Evolutionary conservation across 2,797 vertebrate species (phyloP).

Genomic region (Cyprinodon diabolis): DNA sequence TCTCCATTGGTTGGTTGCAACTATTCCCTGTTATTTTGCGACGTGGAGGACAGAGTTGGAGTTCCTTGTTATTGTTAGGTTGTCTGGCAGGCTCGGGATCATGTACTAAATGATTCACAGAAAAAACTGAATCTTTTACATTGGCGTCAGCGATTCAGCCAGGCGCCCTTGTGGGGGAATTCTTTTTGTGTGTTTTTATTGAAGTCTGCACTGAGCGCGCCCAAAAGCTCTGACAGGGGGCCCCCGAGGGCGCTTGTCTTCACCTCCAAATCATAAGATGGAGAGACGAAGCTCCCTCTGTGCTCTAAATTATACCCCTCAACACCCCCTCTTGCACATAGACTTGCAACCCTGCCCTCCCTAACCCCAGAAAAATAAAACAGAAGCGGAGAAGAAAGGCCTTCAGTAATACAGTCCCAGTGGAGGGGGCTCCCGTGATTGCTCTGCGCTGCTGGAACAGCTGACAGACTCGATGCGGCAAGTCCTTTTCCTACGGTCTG

Average conservation of each 20-base stretch:
- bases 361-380: conserved; percentile 79
- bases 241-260: conserved; percentile 99
- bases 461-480: conserved; percentile 91
- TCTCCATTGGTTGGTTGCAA: conserved; percentile 52
- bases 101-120: conserved; percentile 95
- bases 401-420: conserved; percentile 98
- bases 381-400: conserved; percentile 95
- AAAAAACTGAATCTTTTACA: conserved; percentile 98
- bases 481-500: conserved; percentile 87
- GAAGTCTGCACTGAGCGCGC: conserved; percentile 95
- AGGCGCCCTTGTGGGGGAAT: conserved; percentile 96
- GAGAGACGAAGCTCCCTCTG: conserved; percentile 98
- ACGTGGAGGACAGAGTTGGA: conserved; percentile 51
- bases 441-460: conserved; percentile 93
- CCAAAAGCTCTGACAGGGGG: conserved; percentile 97
- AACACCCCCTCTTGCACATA: conserved; percentile 68
- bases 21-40: conserved; percentile 48
- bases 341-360: conserved; percentile 63
- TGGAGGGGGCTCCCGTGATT: conserved; percentile 90
- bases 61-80: conserved; percentile 83
- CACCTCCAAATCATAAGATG: conserved; percentile 99
- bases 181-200: conserved; percentile 90
- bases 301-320: conserved; percentile 97
- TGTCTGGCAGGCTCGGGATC: conserved; percentile 88
- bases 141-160: conserved; percentile 95